These are phyloP conservation scores for Ormyrus thymus DNA, from an alignment of 2,888 invertebrate species.

Conservation along the genomic window DNA sequence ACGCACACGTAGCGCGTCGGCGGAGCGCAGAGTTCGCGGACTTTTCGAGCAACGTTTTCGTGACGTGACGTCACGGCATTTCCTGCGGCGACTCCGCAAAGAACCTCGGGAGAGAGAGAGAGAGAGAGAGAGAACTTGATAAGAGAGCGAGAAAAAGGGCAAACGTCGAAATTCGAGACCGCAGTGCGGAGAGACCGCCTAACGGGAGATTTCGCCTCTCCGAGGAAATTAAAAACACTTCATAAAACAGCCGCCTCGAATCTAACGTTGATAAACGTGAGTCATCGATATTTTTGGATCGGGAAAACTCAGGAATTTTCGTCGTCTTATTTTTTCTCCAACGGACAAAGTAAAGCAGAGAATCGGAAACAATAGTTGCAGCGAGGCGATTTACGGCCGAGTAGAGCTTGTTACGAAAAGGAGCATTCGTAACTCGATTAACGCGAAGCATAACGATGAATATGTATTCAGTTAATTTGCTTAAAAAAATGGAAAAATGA, in stretches of 20 bases:
- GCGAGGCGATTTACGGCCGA: too few species aligned
- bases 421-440: constrained; percentile 11
- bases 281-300: constrained; percentile 24
- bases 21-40: background rate
- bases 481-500: too few species aligned
- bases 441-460: background rate
- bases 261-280: constrained; percentile 28
- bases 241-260: background rate
- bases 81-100: constrained; percentile 37
- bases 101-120: constrained; percentile 9
- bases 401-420: background rate
- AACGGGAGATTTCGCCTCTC: background rate
- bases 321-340: background rate
- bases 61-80: constrained; percentile 57
- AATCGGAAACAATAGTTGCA: too few species aligned
- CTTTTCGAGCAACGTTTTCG: constrained; percentile 48
- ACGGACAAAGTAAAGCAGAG: too few species aligned
- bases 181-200: constrained; percentile 10
- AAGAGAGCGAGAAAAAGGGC: constrained; percentile 8
- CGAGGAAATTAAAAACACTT: constrained; percentile 26
- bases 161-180: constrained; percentile 25
- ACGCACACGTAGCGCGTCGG: background rate
- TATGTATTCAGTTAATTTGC: background rate
- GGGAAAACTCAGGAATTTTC: background rate
- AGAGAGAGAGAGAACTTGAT: constrained; percentile 13